phyloP scores from a whole-genome alignment of 2,888 invertebrate genomes.

The Torymus tubicola region DNA sequence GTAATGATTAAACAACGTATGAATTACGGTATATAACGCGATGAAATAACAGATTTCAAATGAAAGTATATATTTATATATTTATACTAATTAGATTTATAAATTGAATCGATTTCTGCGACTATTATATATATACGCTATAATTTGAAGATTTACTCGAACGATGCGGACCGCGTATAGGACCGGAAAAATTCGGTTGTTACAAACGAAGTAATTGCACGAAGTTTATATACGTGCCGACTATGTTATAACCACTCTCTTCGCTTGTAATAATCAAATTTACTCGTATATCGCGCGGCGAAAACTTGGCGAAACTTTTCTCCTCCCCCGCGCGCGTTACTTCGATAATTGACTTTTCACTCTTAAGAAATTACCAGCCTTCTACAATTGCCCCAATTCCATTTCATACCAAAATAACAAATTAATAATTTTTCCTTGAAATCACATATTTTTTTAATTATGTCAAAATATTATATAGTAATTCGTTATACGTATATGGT shows the following conservation, averaged over 20 bases:
- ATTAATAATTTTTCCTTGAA: too few species aligned
- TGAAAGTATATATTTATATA: too few species aligned
- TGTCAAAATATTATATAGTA: too few species aligned
- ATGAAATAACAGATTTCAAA: too few species aligned
- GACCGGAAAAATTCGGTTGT: not conserved
- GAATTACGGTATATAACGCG: too few species aligned
- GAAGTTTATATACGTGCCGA: not conserved
- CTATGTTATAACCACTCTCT: not conserved
- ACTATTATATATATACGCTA: not conserved
- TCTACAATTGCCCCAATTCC: not conserved
- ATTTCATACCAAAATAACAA: not conserved
- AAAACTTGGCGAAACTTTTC: constrained; percentile 4
- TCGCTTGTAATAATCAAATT: constrained; percentile 25
- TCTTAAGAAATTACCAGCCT: not conserved
- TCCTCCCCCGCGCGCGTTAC: not conserved
- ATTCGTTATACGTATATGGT: too few species aligned
- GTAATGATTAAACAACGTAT: too few species aligned
- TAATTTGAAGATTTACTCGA: constrained; percentile 3
- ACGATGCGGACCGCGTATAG: not conserved
- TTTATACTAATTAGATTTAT: too few species aligned
- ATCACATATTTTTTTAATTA: too few species aligned
- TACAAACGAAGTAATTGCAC: constrained; percentile 3
- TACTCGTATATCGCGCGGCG: not conserved
- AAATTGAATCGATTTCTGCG: too few species aligned
- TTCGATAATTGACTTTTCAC: constrained; percentile 5